A percentile compares a stretch with the other conserved stretches of the same genome.
phyloP scores from a whole-genome alignment of 2,888 invertebrate genomes.

The Metacarcinus magister region DNA sequence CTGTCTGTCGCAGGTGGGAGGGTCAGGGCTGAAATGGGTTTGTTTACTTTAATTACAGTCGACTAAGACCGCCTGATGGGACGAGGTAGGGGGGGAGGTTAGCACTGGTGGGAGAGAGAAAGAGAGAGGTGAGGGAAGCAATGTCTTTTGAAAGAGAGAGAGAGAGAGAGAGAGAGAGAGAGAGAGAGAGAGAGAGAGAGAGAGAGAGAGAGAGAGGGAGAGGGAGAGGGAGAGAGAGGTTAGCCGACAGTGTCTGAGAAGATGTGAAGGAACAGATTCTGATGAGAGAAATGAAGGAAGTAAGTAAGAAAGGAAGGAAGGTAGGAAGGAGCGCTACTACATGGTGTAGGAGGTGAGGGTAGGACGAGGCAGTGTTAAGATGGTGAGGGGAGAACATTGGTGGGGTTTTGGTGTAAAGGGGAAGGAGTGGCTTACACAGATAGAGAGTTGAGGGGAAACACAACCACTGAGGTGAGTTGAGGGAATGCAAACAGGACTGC shows the following conservation, averaged over 20 bases:
- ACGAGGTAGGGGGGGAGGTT: background rate
- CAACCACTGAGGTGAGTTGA: background rate
- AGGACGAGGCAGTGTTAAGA: too few species aligned
- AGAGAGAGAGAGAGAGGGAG: too few species aligned
- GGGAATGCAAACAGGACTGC: background rate
- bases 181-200: background rate
- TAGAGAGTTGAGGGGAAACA: background rate
- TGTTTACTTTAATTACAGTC: slow-evolving; percentile 32
- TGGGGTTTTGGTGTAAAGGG: too few species aligned
- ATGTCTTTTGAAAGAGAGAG: background rate
- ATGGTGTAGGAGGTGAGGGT: too few species aligned
- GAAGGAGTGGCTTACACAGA: too few species aligned
- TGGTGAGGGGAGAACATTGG: too few species aligned
- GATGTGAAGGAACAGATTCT: background rate
- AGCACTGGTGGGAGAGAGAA: too few species aligned
- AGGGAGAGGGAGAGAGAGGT: background rate
- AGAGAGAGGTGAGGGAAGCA: background rate
- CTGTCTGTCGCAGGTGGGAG: background rate
- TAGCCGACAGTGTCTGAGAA: background rate
- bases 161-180: too few species aligned
- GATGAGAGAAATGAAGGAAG: background rate
- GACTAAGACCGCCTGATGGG: background rate
- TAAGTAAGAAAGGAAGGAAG: too few species aligned
- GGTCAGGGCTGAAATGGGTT: background rate
- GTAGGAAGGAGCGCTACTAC: too few species aligned